Conservation (phyloP, 2,113 vertebrate genomes). For the Bambusicola thoracicus region DNA sequence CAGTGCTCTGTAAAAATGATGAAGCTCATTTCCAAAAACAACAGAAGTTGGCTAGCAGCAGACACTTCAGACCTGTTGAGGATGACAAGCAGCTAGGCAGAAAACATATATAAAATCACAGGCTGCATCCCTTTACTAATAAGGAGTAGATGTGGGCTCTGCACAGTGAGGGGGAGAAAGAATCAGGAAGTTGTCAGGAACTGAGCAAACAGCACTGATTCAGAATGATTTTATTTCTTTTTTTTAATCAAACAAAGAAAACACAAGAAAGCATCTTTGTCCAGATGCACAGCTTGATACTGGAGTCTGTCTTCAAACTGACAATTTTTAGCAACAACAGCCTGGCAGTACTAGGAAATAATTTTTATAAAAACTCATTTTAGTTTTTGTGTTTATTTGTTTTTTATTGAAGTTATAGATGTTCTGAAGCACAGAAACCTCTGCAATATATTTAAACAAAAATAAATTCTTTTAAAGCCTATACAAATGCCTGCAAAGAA, state of each 20-base stretch:
- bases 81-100: not conserved
- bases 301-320: not conserved
- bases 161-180: not conserved
- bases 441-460: not conserved
- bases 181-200: not conserved
- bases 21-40: not conserved
- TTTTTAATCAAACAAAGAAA: not conserved
- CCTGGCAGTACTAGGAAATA: not conserved
- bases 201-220: not conserved
- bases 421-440: not conserved
- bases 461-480: not conserved
- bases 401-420: not conserved
- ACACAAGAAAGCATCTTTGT: not conserved
- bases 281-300: not conserved
- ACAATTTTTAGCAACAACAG: not conserved
- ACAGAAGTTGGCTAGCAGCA: not conserved
- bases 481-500: not conserved
- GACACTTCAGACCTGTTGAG: not conserved
- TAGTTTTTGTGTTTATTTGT: not conserved
- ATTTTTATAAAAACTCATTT: not conserved
- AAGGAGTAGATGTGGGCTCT: not conserved
- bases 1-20: not conserved
- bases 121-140: not conserved
- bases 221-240: not conserved
- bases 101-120: not conserved